A percentile compares a stretch with the other conserved stretches of the same genome.
Conservation (phyloP, 2,888 invertebrate species). For the Calephelis perditalis region DNA sequence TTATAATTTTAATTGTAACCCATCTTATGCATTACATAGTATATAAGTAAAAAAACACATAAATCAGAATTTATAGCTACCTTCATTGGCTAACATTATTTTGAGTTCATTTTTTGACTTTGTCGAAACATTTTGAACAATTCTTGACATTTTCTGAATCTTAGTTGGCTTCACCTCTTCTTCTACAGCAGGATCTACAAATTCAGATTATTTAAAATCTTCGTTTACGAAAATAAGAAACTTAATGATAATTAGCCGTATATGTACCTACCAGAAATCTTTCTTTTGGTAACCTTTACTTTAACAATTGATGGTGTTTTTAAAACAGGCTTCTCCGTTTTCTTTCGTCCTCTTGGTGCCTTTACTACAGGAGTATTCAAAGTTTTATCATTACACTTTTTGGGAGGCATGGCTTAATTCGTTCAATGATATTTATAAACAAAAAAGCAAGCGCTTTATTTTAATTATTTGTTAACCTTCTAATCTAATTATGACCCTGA, state of each 20-base stretch:
- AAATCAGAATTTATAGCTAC: constrained; percentile 27
- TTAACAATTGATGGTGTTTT: constrained; percentile 36
- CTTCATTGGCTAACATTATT: constrained; percentile 46
- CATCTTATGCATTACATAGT: no score
- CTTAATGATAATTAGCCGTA: not conserved
- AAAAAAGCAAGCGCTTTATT: constrained; percentile 8
- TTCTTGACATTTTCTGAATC: constrained; percentile 6
- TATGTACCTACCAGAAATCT: not conserved
- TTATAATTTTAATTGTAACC: no score
- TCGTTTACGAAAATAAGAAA: not conserved
- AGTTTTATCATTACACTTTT: constrained; percentile 31
- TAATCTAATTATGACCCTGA: no score
- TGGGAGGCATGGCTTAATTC: constrained; percentile 34
- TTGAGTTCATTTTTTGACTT: constrained; percentile 28
- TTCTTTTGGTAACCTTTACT: constrained; percentile 21
- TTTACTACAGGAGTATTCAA: constrained; percentile 20
- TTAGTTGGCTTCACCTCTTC: not conserved
- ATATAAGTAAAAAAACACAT: no score
- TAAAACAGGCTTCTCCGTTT: constrained; percentile 33
- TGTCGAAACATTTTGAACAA: constrained; percentile 3
- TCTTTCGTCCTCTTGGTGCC: constrained; percentile 22
- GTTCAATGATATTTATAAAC: constrained; percentile 17
- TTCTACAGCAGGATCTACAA: not conserved
- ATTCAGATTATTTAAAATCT: not conserved
- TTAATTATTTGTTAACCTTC: no score